Conservation (phyloP, 2,797 vertebrate genomes). For the Sus cebifrons region DNA sequence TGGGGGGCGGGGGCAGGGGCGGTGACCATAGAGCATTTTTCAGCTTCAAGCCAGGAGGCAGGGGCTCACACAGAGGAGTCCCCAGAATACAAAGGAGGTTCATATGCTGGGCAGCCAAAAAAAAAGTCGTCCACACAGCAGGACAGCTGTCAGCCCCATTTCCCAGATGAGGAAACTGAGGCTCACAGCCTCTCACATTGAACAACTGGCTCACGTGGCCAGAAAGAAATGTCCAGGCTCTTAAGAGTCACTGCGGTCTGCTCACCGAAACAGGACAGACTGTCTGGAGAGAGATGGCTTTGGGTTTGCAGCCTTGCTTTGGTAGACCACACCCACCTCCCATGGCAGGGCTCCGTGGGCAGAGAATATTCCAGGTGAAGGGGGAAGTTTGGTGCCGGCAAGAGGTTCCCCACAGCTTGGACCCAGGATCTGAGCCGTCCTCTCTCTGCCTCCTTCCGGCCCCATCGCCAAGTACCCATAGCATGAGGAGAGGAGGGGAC, state of each 20-base stretch:
- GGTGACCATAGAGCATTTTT: neutral
- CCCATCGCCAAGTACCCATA: neutral
- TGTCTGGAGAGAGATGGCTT: neutral
- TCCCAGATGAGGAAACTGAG: neutral
- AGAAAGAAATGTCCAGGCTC: neutral
- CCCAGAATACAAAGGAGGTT: neutral
- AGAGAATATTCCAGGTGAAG: neutral
- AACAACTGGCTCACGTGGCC: neutral
- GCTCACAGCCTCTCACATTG: neutral
- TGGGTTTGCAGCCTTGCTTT: neutral
- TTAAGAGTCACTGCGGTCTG: neutral
- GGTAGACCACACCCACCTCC: neutral
- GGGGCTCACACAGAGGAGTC: neutral
- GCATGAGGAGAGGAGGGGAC: neutral
- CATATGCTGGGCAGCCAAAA: neutral
- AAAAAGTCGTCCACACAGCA: neutral
- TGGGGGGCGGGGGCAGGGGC: too few relatives aligned
- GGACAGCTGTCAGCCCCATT: neutral
- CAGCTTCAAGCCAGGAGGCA: neutral
- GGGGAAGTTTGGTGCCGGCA: accelerated
- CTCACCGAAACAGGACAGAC: neutral
- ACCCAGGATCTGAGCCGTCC: too few relatives aligned
- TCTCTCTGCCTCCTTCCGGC: neutral
- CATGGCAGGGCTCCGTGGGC: neutral
- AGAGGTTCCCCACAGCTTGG: accelerated